Evolutionary conservation across 2,113 vertebrate species (phyloP), one percentile per base, ranked within the genome.

Genomic region (Pangasianodon gigas): DNA sequence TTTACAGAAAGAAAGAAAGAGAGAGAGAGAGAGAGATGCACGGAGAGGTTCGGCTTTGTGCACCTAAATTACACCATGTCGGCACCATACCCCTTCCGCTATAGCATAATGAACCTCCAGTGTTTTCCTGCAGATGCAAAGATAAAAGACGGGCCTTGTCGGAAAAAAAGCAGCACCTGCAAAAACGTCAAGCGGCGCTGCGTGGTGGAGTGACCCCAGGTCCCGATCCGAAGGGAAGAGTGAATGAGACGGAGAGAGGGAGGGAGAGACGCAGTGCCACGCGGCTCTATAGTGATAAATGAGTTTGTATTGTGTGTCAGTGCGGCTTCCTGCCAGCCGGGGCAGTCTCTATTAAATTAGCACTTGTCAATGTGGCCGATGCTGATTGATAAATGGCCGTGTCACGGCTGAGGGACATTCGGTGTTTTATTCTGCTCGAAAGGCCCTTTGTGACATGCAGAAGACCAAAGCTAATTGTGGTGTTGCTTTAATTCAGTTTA

Each of bases 301-400:
- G 97, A 97, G 97, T 97, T 97, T 97, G 97, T 94, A 98, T 98
- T 97, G 98, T 98, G 97, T 97, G 97, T 97, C 97, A 96, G 96
- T 95, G 95, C 94, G 95, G 97, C 97, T 98, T 97, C 96, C 97
- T 97, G 97, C 96, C 97, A 97, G 97, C 96, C 96, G 96, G 97
- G 97, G 97, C 97, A 98, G 95, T 98, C 97, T 93, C 96, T 97
- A 98, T 98, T 98, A 98, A 98, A 98, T 98, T 97, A 98, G 96
- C 96, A 97, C 97, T 97, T 97, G 97, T 98, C 97, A 98, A 97
- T 97, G 97, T 97, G 97, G 97, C 97, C 97, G 97, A 97, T 96
- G 95, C 96, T 97, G 97, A 98, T 97, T 99, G 97, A 99, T 98
- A 97, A 98, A 98, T 97, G 97, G 96, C 96, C 94, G 93, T 95